Evolutionary conservation across 1,140 invertebrate genomes (phyloP), one percentile per base, ranked within the genome.

Genomic region (Drosophila persimilis): DNA sequence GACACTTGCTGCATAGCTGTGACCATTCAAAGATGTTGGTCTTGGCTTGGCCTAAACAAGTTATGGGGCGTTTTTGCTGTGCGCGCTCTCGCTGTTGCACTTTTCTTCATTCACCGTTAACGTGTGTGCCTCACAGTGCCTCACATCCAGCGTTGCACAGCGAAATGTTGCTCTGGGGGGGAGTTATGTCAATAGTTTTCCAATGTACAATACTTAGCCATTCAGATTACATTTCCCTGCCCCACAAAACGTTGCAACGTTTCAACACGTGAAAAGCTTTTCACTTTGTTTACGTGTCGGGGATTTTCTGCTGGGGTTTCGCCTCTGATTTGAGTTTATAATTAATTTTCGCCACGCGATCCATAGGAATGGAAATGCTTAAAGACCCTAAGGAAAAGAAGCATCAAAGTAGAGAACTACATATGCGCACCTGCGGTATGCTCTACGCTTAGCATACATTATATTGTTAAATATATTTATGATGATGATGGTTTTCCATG

Each of bases 301-400:
- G 44, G 54, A 58, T 73, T 67, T 85, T 73, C 67, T 73, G 47
- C 29, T 55, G 43, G 59, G 54, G 59, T 59, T 65, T 69, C 77
- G 61, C 73, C 50, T 56, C 44, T 73, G 77, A 66, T 85, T 77
- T 66, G 55, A 58, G 61, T 9, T 71, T 58, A 66, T 67, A 86
- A 85, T 85, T 86, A 85, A 86, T 77, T 80, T 70, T 70, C 62
- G 71, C 77, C 80, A 85, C 81, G 80, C 80, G 76, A 85, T 64
- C 52, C 41, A 24, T 59, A 54, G 61, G 13, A 39, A 39, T 39
- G 35, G 11, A 72, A 84, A 78, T 57, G 45, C 39, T 43, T 58
- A 31, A 57, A 57, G 39, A 35, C n/a, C 11, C 35, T 26, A 44
- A 45, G 47, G 60, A 26, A 39, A 29, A 51, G 71, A 20, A 73